Evolutionary conservation across 2,888 invertebrate genomes (phyloP), one percentile per base, ranked within the genome.

Genomic region (Calephelis perditalis): DNA sequence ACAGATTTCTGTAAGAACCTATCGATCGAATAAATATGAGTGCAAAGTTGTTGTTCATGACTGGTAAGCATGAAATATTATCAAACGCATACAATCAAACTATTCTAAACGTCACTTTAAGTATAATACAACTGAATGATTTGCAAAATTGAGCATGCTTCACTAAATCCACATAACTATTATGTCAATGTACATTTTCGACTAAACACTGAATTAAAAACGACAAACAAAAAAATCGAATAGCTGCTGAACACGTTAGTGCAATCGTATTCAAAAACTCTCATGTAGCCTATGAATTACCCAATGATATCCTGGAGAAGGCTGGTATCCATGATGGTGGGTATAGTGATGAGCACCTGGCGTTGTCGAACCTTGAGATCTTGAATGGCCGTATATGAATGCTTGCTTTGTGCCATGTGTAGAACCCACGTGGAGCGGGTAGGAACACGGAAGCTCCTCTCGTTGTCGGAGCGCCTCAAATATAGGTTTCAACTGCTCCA

Each of bases 401-500:
- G 91, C 89, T 81, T 91, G 90, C 82, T 91, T 91, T 78, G 91
- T 91, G 91, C 92, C 85, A 90, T 93, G 87, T 86, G 93, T 89
- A 80, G 93, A 87, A 84, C 94, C 94, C 93, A 96, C 95, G 92
- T 96, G 96, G 88, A 96, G 94, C 79, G 96, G 96, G 91, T 96
- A 97, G 81, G 96, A 96, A 92, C 96, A 96, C 83, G 96, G 96
- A 77, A 96, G 94, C 91, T 96, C 96, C 91, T 97, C 96, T 86
- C 96, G 95, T 87, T 96, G 96, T 84, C 97, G 94, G 85, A 97
- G 94, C 91, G 95, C 95, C 92, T 97, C 97, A 94, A 97, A 97
- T 92, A 97, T 97, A 82, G 97, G 97, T 95, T 95, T 96, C 94
- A 97, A 93, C 93, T 97, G 96, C 92, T 94, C 96, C 95, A 97